A percentile compares a stretch with the other conserved stretches of the same genome.
phyloP scores from a whole-genome alignment of 2,888 invertebrate species.

The Belgica antarctica region DNA sequence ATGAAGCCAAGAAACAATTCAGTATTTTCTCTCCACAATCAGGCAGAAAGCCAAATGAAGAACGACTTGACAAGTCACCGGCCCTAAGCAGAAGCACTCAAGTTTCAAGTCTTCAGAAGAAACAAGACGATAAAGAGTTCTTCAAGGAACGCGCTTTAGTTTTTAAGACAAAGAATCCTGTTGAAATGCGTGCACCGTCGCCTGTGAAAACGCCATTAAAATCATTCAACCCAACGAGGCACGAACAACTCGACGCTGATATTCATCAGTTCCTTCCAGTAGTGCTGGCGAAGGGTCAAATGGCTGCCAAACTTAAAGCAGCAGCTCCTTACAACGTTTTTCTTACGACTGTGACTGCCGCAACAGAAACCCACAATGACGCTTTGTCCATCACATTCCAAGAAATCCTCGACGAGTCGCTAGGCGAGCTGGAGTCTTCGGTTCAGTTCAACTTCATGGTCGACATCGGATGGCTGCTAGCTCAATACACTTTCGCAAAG shows the following conservation, averaged over 20 bases:
- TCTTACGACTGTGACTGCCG: constrained; percentile 68
- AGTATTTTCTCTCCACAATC: constrained; percentile 50
- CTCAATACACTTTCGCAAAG: constrained; percentile 77
- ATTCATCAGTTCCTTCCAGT: constrained; percentile 57
- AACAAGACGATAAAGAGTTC: constrained; percentile 44
- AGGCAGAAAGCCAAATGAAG: neutral
- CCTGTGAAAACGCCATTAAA: no score
- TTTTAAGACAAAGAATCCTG: constrained; percentile 41
- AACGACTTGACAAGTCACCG: neutral
- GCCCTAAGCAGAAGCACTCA: no score
- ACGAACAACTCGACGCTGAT: constrained; percentile 47
- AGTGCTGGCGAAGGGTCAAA: constrained; percentile 61
- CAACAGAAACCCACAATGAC: constrained; percentile 63
- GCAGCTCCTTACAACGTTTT: constrained; percentile 74
- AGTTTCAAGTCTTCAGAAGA: neutral
- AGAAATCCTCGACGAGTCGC: constrained; percentile 75
- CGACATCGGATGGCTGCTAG: constrained; percentile 82
- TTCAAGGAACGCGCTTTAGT: constrained; percentile 26
- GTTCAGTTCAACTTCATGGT: constrained; percentile 94
- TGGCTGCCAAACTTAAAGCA: constrained; percentile 65
- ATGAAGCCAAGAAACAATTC: neutral
- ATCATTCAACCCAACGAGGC: constrained; percentile 35
- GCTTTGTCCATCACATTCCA: constrained; percentile 64
- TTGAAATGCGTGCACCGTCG: constrained; percentile 34
- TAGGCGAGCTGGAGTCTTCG: constrained; percentile 71